A percentile compares a stretch with the other conserved stretches of the same genome.
phyloP scores from a whole-genome alignment of 2,113 vertebrate genomes.

The Glareola pratincola region DNA sequence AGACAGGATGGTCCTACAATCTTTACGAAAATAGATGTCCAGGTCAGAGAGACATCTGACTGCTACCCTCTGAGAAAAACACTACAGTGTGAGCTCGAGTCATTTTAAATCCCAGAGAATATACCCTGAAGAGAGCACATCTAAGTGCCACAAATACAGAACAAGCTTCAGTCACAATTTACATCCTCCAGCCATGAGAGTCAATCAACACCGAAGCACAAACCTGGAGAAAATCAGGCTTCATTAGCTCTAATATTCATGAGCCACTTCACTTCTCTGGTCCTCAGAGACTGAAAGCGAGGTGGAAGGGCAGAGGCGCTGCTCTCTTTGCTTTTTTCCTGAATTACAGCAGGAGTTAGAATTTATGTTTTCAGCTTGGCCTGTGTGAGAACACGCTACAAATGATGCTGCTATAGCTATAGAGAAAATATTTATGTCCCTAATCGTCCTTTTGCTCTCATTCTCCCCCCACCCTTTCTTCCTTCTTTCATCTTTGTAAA shows the following conservation, averaged over 20 bases:
- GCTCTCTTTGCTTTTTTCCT: background rate
- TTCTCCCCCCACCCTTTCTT: background rate
- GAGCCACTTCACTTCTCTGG: background rate
- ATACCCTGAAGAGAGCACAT: background rate
- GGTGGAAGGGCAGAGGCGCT: background rate
- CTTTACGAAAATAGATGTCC: background rate
- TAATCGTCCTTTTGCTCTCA: background rate
- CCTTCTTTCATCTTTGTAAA: background rate
- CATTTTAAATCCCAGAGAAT: background rate
- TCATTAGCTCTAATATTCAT: conserved; percentile 29
- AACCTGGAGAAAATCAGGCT: conserved; percentile 16
- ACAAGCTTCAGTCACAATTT: background rate
- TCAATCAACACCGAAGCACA: background rate
- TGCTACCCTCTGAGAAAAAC: background rate
- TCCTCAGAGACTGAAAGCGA: background rate
- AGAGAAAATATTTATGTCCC: background rate
- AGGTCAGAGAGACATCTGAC: background rate
- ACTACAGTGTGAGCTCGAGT: background rate
- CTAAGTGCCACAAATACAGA: background rate
- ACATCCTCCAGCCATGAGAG: background rate
- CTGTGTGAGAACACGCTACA: background rate
- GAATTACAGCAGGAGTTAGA: background rate
- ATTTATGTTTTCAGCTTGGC: background rate
- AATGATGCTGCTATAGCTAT: background rate
- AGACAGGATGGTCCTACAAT: background rate